Base-by-base conservation (phyloP, 2,113 vertebrate species). In the Austrofundulus limnaeus region DNA sequence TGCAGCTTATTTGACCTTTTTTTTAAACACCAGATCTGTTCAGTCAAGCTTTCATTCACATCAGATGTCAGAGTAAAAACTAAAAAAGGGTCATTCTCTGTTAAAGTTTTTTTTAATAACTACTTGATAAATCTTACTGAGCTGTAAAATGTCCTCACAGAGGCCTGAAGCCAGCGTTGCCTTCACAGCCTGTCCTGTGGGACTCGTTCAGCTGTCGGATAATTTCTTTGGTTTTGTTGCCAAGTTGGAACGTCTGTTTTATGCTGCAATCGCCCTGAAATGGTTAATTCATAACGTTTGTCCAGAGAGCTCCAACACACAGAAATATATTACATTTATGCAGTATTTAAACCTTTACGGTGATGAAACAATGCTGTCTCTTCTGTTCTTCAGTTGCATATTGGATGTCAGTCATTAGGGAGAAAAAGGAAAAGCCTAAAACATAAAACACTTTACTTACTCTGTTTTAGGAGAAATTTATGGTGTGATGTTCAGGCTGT, bases 401-500 rank as follows among this genome's bases (percentile, higher is more conserved):
- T 19, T 54, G 19, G 25, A 34, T 13, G 28, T 38, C 37, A 31
- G 28, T 41, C 41, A 41, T 56, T 23, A 42, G 54, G 48, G 43
- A 37, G 31, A 19, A 67, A 73, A 65, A 2, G 3, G 13, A 24
- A 14, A 39, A 6, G 42, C 52, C 34, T 38, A 5, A 37, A 47
- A 61, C 65, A 69, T 72, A 58, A 50, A 50, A 54, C 42, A 49
- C 8, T 56, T 47, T 34, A 10, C 37, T 21, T 28, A 21, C 23
- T 21, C 13, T 10, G 20, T 28, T 41, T 57, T 63, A 70, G 45
- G 55, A 68, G 45, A 13, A 54, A 41, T 75, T 75, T 78, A 54
- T 24, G 60, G 67, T 82, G 67, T 54, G 58, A 71, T 73, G 78
- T 78, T 78, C 59, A 20, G 61, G 59, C 60, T 66, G 62, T 63